Evolutionary conservation across 37 sponge, comb jelly and placozoan species (phyloP).

Genomic region (Crambe crambe): DNA sequence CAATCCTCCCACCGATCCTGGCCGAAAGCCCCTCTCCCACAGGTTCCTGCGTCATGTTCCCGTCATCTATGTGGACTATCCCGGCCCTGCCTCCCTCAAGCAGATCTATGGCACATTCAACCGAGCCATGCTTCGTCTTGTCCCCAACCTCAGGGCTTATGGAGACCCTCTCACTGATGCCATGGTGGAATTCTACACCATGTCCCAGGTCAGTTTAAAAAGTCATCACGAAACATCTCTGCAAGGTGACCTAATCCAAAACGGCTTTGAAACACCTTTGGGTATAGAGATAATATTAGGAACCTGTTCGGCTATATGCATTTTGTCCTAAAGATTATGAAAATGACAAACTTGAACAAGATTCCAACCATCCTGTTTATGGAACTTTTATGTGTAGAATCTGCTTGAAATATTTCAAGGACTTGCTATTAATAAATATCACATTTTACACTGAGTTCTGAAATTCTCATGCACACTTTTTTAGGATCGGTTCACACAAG

Average conservation of each 20-base stretch:
- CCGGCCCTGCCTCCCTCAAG: constrained; percentile 83
- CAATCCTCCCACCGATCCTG: constrained; percentile 98
- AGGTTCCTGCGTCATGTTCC: constrained; percentile 98
- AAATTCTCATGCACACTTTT: background rate
- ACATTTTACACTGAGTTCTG: no score
- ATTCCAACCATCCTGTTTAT: no score
- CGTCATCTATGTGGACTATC: constrained; percentile 98
- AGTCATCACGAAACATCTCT: no score
- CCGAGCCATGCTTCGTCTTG: constrained; percentile 92
- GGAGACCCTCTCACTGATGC: constrained; percentile 96
- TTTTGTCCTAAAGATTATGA: no score
- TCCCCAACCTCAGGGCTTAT: constrained; percentile 86
- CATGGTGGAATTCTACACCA: constrained; percentile 96
- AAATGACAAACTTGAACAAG: no score
- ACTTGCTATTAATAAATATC: no score
- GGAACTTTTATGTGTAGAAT: no score
- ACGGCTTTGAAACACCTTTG: no score
- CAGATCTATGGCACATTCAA: constrained; percentile 99
- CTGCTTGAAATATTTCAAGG: no score
- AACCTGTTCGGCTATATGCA: no score
- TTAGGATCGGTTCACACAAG: constrained; percentile 92
- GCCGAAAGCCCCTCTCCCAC: constrained; percentile 90
- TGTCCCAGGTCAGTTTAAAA: constrained; percentile 87
- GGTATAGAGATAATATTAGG: no score
- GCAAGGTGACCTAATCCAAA: no score